These are phyloP conservation scores for Cryptoprocta ferox DNA, from an alignment of 2,797 vertebrate genomes.

Conservation along the genomic window DNA sequence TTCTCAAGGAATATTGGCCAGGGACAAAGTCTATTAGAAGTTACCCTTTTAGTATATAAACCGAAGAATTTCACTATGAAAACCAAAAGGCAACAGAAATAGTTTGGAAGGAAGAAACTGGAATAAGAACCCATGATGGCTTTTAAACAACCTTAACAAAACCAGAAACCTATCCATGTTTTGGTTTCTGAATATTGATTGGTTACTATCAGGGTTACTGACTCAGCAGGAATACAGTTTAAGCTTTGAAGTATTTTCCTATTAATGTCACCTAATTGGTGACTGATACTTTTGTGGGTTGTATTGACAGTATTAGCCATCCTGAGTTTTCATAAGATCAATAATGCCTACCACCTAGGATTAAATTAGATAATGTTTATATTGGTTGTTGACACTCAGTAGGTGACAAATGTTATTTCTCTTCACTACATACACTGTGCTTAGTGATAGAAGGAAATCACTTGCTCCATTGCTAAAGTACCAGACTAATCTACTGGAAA, in stretches of 20 bases:
- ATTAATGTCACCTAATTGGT: neutral
- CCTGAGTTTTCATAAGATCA: neutral
- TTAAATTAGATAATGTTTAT: conserved; percentile 20
- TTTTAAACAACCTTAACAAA: conserved; percentile 30
- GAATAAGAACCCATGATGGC: neutral
- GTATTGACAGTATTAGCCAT: neutral
- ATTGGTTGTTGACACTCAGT: neutral
- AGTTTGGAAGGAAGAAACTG: neutral
- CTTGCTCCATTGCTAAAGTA: neutral
- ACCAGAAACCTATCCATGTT: neutral
- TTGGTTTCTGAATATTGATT: neutral
- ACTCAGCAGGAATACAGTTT: neutral
- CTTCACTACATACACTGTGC: neutral
- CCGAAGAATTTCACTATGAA: neutral
- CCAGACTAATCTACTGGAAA: neutral
- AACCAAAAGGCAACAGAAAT: conserved; percentile 46
- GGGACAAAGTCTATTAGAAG: neutral
- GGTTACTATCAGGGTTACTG: neutral
- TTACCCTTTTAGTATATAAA: neutral
- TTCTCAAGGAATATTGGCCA: neutral
- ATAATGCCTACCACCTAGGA: neutral
- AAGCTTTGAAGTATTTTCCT: neutral
- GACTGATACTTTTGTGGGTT: neutral
- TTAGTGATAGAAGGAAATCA: neutral
- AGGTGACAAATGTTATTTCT: neutral